A percentile compares a stretch with the other conserved stretches of the same genome.
Conservation (phyloP, 2,888 invertebrate species). For the Sialis fuliginosa region DNA sequence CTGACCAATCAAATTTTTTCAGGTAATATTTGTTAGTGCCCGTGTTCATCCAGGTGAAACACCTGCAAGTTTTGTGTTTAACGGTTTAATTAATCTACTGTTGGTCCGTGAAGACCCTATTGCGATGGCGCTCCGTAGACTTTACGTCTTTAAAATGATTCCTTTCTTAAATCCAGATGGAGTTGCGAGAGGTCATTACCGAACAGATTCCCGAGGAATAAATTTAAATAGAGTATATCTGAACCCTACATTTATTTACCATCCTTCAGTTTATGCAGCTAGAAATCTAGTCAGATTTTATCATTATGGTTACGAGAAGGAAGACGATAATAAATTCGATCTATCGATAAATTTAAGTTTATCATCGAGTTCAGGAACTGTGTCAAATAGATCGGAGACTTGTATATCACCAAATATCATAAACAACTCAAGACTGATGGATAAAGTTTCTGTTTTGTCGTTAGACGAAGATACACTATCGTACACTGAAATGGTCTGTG, state of each 20-base stretch:
- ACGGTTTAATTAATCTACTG: slow-evolving; percentile 69
- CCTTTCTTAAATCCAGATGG: slow-evolving; percentile 88
- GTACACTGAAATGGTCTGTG: not conserved
- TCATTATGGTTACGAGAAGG: slow-evolving; percentile 43
- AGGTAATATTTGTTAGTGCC: slow-evolving; percentile 73
- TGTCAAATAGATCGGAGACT: not conserved
- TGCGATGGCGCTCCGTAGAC: slow-evolving; percentile 49
- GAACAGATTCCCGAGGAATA: slow-evolving; percentile 73
- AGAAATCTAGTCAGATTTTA: slow-evolving; percentile 59
- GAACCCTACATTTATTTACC: slow-evolving; percentile 51
- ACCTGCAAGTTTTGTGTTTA: slow-evolving; percentile 77
- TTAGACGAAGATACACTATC: slow-evolving; percentile 15
- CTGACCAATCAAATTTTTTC: slow-evolving; percentile 11
- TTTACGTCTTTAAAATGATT: slow-evolving; percentile 76
- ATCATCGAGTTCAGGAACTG: not conserved
- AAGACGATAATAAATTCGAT: slow-evolving; percentile 2
- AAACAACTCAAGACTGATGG: not conserved
- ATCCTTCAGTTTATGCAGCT: slow-evolving; percentile 76
- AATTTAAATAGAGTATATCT: slow-evolving; percentile 79
- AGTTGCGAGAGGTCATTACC: slow-evolving; percentile 67
- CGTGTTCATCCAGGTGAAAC: slow-evolving; percentile 88
- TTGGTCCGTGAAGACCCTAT: slow-evolving; percentile 56
- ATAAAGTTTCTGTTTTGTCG: slow-evolving; percentile 22
- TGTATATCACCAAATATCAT: not conserved
- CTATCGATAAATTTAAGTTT: not conserved